These are phyloP conservation scores for Petromus typicus DNA, from an alignment of 2,113 vertebrate species.

Conservation along the genomic window DNA sequence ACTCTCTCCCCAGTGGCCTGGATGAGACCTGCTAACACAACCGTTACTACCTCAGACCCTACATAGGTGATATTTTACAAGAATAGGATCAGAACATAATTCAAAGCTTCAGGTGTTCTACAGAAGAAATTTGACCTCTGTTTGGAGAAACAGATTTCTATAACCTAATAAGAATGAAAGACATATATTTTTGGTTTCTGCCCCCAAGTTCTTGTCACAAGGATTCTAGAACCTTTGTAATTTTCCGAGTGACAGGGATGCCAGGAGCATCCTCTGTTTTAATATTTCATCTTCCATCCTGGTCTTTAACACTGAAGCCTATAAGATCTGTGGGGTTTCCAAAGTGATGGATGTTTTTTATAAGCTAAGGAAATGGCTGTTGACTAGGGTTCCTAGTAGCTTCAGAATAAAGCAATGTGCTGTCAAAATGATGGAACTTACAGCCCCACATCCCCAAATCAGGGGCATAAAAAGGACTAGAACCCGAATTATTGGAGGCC, in stretches of 20 bases:
- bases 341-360: not conserved
- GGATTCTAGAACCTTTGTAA: not conserved
- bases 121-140: not conserved
- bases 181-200: not conserved
- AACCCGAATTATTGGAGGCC: not conserved
- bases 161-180: not conserved
- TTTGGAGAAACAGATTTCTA: conserved; percentile 15
- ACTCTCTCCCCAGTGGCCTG: conserved; percentile 24
- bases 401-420: not conserved
- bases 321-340: not conserved
- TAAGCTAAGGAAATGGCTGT: not conserved
- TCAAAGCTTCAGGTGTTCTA: not conserved
- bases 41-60: not conserved
- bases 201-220: not conserved
- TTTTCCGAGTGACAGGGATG: not conserved
- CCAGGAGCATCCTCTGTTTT: not conserved
- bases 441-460: too few species aligned
- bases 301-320: not conserved
- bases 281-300: not conserved
- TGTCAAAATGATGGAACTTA: not conserved
- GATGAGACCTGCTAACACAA: conserved; percentile 8
- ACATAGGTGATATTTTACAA: conserved; percentile 40
- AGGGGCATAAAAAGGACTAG: not conserved
- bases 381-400: not conserved
- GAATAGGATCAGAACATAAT: not conserved